Evolutionary conservation across 2,888 invertebrate genomes (phyloP).

Genomic region (Petrolisthes manimaculis): DNA sequence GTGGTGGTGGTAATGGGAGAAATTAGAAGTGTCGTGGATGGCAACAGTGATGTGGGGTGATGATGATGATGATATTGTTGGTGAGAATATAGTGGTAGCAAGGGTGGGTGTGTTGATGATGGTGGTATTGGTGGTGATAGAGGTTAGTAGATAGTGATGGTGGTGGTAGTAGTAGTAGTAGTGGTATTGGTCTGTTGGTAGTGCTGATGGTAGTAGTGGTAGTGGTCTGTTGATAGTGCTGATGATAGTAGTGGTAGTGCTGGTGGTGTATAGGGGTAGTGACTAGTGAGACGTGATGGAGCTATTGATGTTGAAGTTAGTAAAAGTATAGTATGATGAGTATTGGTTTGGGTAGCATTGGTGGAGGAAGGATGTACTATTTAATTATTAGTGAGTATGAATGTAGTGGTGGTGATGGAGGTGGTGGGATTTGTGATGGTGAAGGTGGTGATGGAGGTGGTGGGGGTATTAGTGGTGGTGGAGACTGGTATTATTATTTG

Average conservation of each 20-base stretch:
- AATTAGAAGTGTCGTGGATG: no score
- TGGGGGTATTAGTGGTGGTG: no score
- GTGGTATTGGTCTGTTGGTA: neutral
- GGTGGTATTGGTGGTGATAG: neutral
- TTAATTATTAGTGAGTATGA: neutral
- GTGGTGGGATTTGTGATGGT: neutral
- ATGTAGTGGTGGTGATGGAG: neutral
- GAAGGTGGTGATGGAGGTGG: neutral
- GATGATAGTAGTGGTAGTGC: neutral
- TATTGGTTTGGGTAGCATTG: neutral
- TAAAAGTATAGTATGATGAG: neutral
- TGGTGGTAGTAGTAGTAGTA: neutral
- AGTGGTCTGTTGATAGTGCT: neutral
- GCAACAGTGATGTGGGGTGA: neutral
- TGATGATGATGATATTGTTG: no score
- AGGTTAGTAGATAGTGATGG: neutral
- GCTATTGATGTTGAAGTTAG: neutral
- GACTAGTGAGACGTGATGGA: neutral
- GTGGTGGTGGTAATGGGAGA: no score
- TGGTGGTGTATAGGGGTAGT: neutral
- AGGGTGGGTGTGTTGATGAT: neutral
- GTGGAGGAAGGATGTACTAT: neutral
- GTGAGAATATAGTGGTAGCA: no score
- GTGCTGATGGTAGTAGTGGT: neutral
- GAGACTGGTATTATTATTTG: no score